Conservation (phyloP, 2,113 vertebrate genomes). For the Spermophilus dauricus region DNA sequence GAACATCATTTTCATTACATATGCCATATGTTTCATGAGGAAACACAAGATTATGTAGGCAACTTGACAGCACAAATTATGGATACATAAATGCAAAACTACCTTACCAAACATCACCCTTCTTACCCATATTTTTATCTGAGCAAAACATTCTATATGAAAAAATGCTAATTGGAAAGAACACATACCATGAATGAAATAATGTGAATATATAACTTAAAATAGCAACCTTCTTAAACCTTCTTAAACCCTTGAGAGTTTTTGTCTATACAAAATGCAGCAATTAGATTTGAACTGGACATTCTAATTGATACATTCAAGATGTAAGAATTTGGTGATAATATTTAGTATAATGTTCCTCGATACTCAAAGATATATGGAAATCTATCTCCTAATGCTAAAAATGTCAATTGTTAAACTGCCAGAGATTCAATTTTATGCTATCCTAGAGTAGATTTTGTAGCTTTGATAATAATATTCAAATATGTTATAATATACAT, state of each 20-base stretch:
- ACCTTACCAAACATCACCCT: background rate
- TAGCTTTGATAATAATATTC: background rate
- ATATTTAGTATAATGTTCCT: background rate
- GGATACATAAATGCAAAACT: conserved; percentile 10
- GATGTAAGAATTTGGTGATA: background rate
- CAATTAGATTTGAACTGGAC: background rate
- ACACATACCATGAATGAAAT: background rate
- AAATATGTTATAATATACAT: background rate
- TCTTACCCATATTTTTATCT: background rate
- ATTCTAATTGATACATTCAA: background rate
- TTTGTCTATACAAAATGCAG: background rate
- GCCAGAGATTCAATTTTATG: background rate
- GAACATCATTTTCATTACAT: background rate
- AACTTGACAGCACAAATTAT: background rate
- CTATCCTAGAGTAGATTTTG: background rate
- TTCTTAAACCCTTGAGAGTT: background rate
- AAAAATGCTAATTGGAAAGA: background rate
- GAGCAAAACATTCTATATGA: background rate
- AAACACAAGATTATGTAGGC: background rate
- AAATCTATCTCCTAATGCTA: background rate
- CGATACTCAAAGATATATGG: background rate
- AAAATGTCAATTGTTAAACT: background rate
- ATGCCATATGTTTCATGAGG: background rate
- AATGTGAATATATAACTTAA: background rate
- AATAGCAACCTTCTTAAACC: background rate